Evolutionary conservation across 1,140 invertebrate species (phyloP).

Genomic region (Littorina saxatilis): DNA sequence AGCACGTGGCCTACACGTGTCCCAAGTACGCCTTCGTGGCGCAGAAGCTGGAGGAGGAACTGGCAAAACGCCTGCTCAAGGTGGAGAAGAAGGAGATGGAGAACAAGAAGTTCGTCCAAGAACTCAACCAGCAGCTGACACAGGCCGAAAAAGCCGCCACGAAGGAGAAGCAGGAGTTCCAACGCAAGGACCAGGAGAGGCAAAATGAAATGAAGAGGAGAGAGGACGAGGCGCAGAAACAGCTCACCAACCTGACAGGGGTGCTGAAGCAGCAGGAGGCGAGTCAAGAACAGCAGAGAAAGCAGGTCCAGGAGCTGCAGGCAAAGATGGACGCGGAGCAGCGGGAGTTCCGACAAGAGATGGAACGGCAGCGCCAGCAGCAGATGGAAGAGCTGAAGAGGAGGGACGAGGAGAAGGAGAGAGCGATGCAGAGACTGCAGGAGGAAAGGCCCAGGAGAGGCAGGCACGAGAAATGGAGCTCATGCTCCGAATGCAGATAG

Average conservation of each 20-base stretch:
- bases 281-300: neutral
- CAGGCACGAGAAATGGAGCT: neutral
- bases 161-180: neutral
- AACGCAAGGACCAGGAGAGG: neutral
- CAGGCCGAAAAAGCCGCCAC: too few relatives aligned
- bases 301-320: neutral
- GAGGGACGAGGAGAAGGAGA: slow-evolving; percentile 3
- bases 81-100: slow-evolving; percentile 13
- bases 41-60: slow-evolving; percentile 16
- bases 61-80: slow-evolving; percentile 15
- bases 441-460: neutral
- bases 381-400: neutral
- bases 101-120: neutral
- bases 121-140: neutral
- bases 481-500: neutral
- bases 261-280: neutral
- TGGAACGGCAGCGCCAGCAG: slow-evolving; percentile 3
- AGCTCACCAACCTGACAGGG: neutral
- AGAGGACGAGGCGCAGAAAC: neutral
- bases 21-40: slow-evolving; percentile 20
- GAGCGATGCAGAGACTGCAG: neutral
- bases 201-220: neutral
- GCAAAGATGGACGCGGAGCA: too few relatives aligned
- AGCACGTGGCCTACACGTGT: slow-evolving; percentile 6
- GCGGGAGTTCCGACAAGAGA: neutral